phyloP scores from a whole-genome alignment of 1,140 invertebrate genomes.

The Steinernema feltiae region DNA sequence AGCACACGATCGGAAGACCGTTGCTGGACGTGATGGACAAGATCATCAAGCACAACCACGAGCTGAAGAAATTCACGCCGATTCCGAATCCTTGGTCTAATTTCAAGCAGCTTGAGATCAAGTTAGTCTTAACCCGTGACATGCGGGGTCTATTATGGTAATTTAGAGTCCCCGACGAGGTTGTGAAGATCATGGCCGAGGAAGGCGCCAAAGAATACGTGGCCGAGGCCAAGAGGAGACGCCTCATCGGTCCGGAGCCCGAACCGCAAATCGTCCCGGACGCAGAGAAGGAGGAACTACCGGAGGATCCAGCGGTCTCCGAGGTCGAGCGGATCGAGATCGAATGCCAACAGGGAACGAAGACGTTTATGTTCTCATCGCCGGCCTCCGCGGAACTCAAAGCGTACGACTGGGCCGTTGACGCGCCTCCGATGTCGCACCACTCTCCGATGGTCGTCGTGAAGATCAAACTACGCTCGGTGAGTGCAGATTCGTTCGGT shows the following conservation, averaged over 20 bases:
- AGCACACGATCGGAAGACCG: background rate
- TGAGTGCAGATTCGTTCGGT: background rate
- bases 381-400: background rate
- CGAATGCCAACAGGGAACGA: background rate
- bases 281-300: background rate
- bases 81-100: background rate
- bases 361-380: background rate
- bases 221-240: background rate
- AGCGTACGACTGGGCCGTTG: background rate
- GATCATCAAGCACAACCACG: background rate
- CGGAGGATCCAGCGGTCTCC: background rate
- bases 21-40: background rate
- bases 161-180: background rate
- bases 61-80: background rate
- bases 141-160: background rate
- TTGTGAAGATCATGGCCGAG: background rate
- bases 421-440: background rate
- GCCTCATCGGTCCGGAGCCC: background rate
- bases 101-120: background rate
- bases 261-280: background rate
- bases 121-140: background rate
- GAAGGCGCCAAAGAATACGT: background rate
- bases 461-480: background rate
- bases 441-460: background rate
- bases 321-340: background rate